Conservation (phyloP, 2,113 vertebrate species). For the Vireo altiloquus region DNA sequence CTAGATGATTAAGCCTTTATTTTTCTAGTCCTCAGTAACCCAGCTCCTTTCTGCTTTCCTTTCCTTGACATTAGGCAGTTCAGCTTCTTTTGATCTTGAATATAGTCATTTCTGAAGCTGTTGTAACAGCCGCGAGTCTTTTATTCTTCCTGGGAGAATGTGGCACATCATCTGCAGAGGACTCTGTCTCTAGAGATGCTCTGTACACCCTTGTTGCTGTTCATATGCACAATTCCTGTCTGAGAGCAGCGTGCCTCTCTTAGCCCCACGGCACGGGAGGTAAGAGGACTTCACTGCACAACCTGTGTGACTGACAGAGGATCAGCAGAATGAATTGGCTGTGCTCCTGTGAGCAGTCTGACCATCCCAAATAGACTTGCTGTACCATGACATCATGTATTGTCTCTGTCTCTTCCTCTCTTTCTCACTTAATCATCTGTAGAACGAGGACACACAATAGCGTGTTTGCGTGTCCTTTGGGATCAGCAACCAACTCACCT, state of each 20-base stretch:
- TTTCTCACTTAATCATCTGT: conserved; percentile 45
- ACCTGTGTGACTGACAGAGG: neutral
- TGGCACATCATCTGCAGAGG: conserved; percentile 9
- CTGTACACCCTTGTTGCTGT: neutral
- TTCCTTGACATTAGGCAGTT: conserved; percentile 30
- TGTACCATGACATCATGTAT: neutral
- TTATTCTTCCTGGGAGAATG: conserved; percentile 9
- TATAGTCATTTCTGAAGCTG: conserved; percentile 21
- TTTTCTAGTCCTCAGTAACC: neutral
- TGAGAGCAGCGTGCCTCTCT: neutral
- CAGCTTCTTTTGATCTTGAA: conserved; percentile 23
- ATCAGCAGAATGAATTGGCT: neutral
- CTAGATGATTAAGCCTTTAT: conserved; percentile 24
- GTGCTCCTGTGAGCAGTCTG: neutral
- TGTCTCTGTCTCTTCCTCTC: neutral
- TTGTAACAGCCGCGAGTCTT: neutral
- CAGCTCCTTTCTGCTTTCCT: neutral
- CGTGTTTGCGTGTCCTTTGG: neutral
- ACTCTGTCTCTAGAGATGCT: neutral
- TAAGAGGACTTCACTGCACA: neutral
- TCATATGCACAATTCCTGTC: neutral
- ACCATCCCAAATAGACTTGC: neutral
- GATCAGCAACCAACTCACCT: conserved; percentile 36
- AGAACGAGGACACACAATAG: conserved; percentile 19
- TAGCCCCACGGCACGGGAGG: neutral